Evolutionary conservation across 2,113 vertebrate species (phyloP), one percentile per base, ranked within the genome.

Genomic region (Epinephelus moara): DNA sequence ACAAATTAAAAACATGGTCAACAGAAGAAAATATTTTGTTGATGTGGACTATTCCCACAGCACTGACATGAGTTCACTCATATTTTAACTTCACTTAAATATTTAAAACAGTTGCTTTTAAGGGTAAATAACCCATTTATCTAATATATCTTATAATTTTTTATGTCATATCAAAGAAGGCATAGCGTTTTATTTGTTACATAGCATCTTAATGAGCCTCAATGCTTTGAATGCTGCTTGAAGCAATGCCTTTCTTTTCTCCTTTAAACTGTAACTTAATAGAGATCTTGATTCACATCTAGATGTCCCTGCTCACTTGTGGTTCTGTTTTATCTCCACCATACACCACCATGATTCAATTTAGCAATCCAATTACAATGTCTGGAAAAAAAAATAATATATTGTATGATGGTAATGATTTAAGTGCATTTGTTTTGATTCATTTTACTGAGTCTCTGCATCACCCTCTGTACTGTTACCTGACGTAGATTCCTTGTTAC

Each of bases 401-500:
- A 86, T 93, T 77, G 82, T 84, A 91, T 82, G 87, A 93, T 93
- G 92, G 75, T 90, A 84, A 94, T 93, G 85, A 83, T 85, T 91
- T 93, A 93, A 86, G 90, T 94, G 94, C 93, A 93, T 93, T 91
- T 93, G 61, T 88, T 92, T 94, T 89, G 91, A 95, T 93, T 95
- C 85, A 92, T 95, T 95, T 95, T 95, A 95, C 95, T 90, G 95
- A 94, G 80, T 88, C 76, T 84, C 88, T 84, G 81, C 82, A 91
- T 95, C 94, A 96, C 96, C 96, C 96, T 96, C 96, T 97, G 96
- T 97, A 96, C 96, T 97, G 97, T 99, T 99, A 99, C 98, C 98
- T 99, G 98, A 97, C 98, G 98, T 94, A 99, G 97, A 96, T 99
- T 99, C 97, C 98, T 96, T 95, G 98, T 99, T 95, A 99, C 98